Evolutionary conservation across 1,140 invertebrate species (phyloP).

Genomic region (Tetraneura akinire): DNA sequence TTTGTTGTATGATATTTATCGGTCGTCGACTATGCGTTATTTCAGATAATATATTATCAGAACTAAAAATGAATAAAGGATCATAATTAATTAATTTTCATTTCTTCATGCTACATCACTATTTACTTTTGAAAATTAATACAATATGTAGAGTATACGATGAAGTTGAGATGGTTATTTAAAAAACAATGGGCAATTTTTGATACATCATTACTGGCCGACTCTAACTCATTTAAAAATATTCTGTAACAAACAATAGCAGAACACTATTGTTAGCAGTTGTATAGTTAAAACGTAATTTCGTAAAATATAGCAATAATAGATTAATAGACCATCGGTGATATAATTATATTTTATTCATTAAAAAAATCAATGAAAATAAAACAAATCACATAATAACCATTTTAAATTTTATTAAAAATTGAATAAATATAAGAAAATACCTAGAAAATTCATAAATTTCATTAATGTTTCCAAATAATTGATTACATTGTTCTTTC

Average conservation of each 20-base stretch:
- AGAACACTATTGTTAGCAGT: too few relatives aligned
- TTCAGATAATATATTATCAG: conserved; percentile 22
- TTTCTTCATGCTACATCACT: neutral
- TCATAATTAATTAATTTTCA: neutral
- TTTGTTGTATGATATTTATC: conserved; percentile 24
- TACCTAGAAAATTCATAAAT: conserved; percentile 52
- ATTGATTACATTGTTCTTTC: conserved; percentile 31
- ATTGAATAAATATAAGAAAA: neutral
- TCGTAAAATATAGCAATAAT: too few relatives aligned
- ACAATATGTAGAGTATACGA: conserved; percentile 28
- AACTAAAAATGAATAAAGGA: conserved; percentile 15
- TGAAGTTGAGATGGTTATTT: conserved; percentile 34
- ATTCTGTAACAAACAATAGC: neutral
- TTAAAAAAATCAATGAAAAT: too few relatives aligned
- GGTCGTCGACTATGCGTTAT: neutral
- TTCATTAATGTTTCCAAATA: conserved; percentile 50
- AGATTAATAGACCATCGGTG: too few relatives aligned
- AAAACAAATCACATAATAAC: too few relatives aligned
- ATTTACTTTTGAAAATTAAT: conserved; percentile 41
- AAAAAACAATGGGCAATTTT: conserved; percentile 31
- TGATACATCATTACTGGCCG: neutral
- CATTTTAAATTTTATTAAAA: neutral
- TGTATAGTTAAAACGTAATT: too few relatives aligned
- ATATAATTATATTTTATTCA: too few relatives aligned
- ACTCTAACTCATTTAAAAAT: conserved; percentile 28